phyloP scores from a whole-genome alignment of 2,113 vertebrate species.

The Prionailurus bengalensis region DNA sequence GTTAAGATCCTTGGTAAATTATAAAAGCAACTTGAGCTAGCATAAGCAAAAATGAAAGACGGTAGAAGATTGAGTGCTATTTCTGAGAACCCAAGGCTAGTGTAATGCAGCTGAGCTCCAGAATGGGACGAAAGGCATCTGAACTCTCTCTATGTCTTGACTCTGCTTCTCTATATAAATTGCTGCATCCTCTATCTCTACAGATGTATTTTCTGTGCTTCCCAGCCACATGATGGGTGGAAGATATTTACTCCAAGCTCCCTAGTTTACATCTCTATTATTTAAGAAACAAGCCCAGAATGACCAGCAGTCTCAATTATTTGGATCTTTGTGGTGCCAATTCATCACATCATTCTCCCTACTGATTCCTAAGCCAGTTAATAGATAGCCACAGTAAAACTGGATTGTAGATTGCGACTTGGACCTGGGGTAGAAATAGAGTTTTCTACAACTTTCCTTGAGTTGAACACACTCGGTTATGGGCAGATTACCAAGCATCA shows the following conservation, averaged over 20 bases:
- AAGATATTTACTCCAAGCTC: not conserved
- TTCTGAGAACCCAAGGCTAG: not conserved
- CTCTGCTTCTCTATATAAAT: not conserved
- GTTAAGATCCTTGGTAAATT: not conserved
- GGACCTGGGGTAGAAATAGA: not conserved
- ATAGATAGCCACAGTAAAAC: not conserved
- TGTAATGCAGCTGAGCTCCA: not conserved
- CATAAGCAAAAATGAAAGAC: not conserved
- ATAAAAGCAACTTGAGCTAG: slow-evolving; percentile 16
- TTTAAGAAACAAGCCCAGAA: not conserved
- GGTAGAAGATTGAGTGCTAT: not conserved
- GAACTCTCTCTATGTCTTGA: not conserved
- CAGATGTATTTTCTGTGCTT: not conserved
- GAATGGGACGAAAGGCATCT: not conserved
- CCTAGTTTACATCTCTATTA: not conserved
- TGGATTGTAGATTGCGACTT: not conserved
- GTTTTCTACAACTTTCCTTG: not conserved
- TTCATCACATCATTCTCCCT: not conserved
- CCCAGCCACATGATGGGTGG: not conserved
- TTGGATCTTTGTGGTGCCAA: not conserved
- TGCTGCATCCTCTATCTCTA: not conserved
- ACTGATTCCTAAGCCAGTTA: not conserved
- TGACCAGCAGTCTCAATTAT: not conserved
- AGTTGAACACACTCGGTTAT: not conserved
- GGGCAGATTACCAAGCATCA: not conserved